phyloP scores from a whole-genome alignment of 2,797 vertebrate genomes.

The Anomalospiza imberbis region DNA sequence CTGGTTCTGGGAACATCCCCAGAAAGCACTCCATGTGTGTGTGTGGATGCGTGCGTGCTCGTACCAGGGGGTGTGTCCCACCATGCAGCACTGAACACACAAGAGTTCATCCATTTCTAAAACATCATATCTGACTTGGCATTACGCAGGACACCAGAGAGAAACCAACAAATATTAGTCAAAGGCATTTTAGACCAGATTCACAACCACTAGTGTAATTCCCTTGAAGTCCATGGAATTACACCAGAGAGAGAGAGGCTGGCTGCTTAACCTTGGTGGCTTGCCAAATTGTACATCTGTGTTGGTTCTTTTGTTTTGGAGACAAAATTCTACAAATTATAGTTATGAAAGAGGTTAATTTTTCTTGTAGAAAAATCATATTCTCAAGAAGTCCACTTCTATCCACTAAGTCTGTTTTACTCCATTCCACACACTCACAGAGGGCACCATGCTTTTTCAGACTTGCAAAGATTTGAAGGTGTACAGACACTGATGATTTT shows the following conservation, averaged over 20 bases:
- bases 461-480: neutral
- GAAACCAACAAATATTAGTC: neutral
- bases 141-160: neutral
- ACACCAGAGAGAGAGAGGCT: neutral
- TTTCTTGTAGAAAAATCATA: neutral
- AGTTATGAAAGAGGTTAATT: neutral
- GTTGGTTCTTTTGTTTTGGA: conserved; percentile 54
- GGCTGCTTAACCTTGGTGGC: neutral
- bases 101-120: neutral
- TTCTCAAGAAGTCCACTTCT: neutral
- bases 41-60: rapidly evolving
- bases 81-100: neutral
- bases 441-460: neutral
- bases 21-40: neutral
- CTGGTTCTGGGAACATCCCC: neutral
- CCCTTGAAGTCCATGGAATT: conserved; percentile 5
- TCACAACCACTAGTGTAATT: neutral
- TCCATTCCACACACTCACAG: neutral
- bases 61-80: neutral
- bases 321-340: conserved; percentile 13
- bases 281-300: conserved; percentile 52
- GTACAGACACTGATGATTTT: neutral
- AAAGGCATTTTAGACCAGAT: neutral
- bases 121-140: neutral
- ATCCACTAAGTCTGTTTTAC: neutral